Base-by-base conservation (phyloP, 2,113 vertebrate genomes). In the Cygnus atratus region DNA sequence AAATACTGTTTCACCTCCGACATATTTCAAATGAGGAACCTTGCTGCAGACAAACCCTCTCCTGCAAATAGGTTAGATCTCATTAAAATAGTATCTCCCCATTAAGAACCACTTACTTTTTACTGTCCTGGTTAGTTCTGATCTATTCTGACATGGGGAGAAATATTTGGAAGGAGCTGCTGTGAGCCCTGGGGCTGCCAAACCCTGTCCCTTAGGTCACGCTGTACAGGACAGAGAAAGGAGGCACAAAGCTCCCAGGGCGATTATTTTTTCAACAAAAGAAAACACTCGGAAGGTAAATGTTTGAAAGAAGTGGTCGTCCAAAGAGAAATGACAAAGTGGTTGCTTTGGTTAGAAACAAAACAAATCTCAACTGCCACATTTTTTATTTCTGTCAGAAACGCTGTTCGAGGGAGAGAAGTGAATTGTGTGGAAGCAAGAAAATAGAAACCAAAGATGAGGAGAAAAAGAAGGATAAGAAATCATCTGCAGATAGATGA, bases 151-250 rank as follows among this genome's bases (percentile, higher is more conserved):
- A 31, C 55, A n/a, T 9, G 15, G 52, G 43, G 43, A 76, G 39
- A 37, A 55, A 24, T 10, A n/a, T 37, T 28, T 8, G 31, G 65
- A 72, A 46, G 46, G 63, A 76, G n/a, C 68, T 3, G 8, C 44
- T 19, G 46, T 1, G 0, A 83, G 58, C 3, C 4, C 2, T 37
- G 1, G 2, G 1, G 1, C 31, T 37, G 77, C 55, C 83, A 24
- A 55, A 24, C 31, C 28, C 46, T 55, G 39, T 65, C 44, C 31
- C 16, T 9, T 41, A 71, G 74, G 71, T 57, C 28, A 12, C n/a
- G 8, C 29, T 3, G 26, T 33, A 25, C 24, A 21, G 79, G 22
- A 7, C 5, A 24, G 59, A 4, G 25, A 29, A 41, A 33, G 61
- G 66, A 73, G 44, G 48, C 84, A 59, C 70, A 76, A 77, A 87